A percentile compares a stretch with the other conserved stretches of the same genome.
Conservation (phyloP, 2,113 vertebrate genomes). For the Hippocampus zosterae region DNA sequence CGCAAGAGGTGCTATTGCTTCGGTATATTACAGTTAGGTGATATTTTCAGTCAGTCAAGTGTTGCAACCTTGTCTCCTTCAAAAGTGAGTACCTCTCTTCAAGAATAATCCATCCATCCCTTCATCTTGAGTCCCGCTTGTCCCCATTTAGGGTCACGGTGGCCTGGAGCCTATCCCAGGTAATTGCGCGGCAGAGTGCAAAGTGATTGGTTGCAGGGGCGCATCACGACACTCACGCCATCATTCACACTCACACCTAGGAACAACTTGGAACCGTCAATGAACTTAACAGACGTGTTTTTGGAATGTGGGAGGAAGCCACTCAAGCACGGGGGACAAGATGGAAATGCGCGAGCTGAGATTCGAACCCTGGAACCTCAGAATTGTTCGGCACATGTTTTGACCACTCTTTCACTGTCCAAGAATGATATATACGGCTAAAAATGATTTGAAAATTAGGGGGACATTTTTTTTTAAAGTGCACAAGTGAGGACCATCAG, state of each 20-base stretch:
- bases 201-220: background rate
- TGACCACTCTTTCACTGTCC: conserved; percentile 13
- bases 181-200: too few species aligned
- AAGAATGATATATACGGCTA: conserved; percentile 12
- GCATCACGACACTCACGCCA: background rate
- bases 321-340: background rate
- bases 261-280: background rate
- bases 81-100: conserved; percentile 39
- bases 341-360: background rate
- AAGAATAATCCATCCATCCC: conserved; percentile 1
- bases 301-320: background rate
- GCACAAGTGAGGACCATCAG: conserved; percentile 18
- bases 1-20: conserved; percentile 5
- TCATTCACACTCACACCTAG: background rate
- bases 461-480: conserved; percentile 46
- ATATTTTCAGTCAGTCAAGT: conserved; percentile 15
- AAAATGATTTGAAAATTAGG: conserved; percentile 12
- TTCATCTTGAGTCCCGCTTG: background rate
- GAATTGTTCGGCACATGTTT: background rate
- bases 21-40: conserved; percentile 16
- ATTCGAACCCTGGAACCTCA: background rate
- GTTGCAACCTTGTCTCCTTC: conserved; percentile 11
- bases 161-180: too few species aligned
- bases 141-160: too few species aligned
- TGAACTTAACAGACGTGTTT: background rate